These are phyloP conservation scores for Galendromus occidentalis DNA, from an alignment of 1,140 invertebrate species.

Conservation along the genomic window DNA sequence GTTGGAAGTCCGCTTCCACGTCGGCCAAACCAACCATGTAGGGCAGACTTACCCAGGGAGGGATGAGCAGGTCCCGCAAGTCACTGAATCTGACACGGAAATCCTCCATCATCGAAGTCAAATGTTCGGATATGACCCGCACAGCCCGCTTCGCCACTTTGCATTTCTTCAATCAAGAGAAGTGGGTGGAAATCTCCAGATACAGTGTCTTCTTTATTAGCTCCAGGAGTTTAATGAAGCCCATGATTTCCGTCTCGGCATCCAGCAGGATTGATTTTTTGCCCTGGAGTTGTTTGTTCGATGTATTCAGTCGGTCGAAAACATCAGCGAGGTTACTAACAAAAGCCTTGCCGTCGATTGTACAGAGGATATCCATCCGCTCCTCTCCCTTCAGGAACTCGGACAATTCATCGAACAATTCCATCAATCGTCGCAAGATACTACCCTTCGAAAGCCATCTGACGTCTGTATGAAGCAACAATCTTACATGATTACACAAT, in stretches of 20 bases:
- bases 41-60: too few relatives aligned
- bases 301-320: conserved; percentile 1
- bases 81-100: too few relatives aligned
- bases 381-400: conserved; percentile 14
- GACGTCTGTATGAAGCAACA: conserved; percentile 13
- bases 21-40: too few relatives aligned
- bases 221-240: conserved; percentile 13
- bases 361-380: conserved; percentile 8
- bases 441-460: conserved; percentile 16
- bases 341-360: conserved; percentile 15
- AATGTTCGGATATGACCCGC: too few relatives aligned
- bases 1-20: too few relatives aligned
- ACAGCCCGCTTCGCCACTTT: too few relatives aligned
- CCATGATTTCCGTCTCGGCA: conserved; percentile 14
- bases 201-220: too few relatives aligned
- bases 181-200: too few relatives aligned
- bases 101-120: too few relatives aligned
- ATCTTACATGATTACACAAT: too few relatives aligned
- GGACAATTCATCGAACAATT: conserved; percentile 12
- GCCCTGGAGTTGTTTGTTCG: conserved; percentile 16
- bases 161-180: too few relatives aligned
- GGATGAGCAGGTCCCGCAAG: too few relatives aligned
- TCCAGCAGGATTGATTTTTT: conserved; percentile 17
- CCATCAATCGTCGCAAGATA: conserved; percentile 15
- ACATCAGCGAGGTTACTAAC: conserved; percentile 17